Evolutionary conservation across 2,888 invertebrate species (phyloP), one percentile per base, ranked within the genome.

Genomic region (Cheilosia vulpina): DNA sequence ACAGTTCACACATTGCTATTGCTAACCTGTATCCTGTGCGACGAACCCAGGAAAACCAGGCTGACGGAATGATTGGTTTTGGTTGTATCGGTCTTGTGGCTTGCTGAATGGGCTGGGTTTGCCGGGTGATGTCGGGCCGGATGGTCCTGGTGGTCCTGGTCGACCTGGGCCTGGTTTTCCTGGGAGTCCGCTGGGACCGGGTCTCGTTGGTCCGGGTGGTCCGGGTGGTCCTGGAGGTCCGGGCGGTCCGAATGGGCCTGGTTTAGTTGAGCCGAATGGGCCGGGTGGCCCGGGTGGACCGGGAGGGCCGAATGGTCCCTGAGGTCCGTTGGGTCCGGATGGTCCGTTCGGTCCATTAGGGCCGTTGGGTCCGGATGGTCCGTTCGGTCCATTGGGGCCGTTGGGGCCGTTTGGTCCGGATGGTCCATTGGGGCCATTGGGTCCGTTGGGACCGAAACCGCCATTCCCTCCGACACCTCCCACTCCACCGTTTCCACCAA

Each of bases 201-300:
- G 92, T 24, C 78, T 78, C 45, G 58, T 17, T 62, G 80, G 88
- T 89, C 87, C 88, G 79, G 43, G 50, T 60, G 79, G 82, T 41
- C 34, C 93, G 92, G 11, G 93, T 92, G 34, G 93, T 92, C 80
- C 94, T 90, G 7, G 63, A 60, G 89, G 89, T 77, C 89, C 93
- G 0, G 89, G 90, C 9, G 90, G 90, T 55, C 89, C 89, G 1
- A 38, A 43, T 53, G 88, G 87, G 13, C 90, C 73, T 65, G 92
- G 91, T 52, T 87, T 88, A 31, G 88, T 87, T 34, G 88, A 88
- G 11, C 87, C 75, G 19, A 82, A 88, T n/a, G 79, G 68, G 38
- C 82, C 79, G 19, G 17, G 50, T 17, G 79, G 68, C 31, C 82
- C 79, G 27, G 27, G 50, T 66, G 72, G 65, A 3, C 63, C 66